Conservation (phyloP, 2,797 vertebrate species). For the Columba guinea region DNA sequence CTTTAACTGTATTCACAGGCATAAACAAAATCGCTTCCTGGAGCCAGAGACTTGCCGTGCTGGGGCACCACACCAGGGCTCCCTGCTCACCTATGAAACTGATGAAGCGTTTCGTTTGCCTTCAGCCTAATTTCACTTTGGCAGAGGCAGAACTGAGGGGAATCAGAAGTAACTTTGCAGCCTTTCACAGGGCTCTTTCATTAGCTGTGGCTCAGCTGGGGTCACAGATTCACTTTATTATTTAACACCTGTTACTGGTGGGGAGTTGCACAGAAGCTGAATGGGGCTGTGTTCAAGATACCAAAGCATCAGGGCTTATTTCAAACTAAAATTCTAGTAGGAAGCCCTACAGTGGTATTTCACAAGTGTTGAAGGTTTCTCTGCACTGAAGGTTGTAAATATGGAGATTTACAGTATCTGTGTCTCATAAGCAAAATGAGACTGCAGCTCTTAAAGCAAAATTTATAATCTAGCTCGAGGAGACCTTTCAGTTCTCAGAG, state of each 20-base stretch:
- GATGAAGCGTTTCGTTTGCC: background rate
- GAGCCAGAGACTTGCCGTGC: rapidly evolving
- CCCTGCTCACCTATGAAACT: background rate
- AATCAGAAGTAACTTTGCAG: background rate
- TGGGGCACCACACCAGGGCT: background rate
- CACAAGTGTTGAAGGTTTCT: background rate
- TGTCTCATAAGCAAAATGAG: background rate
- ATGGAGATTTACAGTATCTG: background rate
- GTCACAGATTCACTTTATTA: background rate
- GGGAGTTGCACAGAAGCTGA: background rate
- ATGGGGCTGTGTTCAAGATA: background rate
- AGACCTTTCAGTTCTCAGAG: background rate
- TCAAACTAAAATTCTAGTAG: background rate
- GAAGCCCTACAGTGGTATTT: background rate
- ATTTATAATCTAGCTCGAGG: background rate
- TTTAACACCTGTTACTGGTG: background rate
- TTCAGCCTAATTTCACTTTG: background rate
- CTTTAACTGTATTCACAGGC: background rate
- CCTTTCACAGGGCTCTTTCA: background rate
- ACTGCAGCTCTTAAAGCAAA: background rate
- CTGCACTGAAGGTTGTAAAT: background rate
- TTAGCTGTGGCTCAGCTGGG: background rate
- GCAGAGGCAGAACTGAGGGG: background rate
- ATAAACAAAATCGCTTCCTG: background rate
- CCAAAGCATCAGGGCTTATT: background rate